phyloP scores from a whole-genome alignment of 2,888 invertebrate genomes.

The Eilema caniola region DNA sequence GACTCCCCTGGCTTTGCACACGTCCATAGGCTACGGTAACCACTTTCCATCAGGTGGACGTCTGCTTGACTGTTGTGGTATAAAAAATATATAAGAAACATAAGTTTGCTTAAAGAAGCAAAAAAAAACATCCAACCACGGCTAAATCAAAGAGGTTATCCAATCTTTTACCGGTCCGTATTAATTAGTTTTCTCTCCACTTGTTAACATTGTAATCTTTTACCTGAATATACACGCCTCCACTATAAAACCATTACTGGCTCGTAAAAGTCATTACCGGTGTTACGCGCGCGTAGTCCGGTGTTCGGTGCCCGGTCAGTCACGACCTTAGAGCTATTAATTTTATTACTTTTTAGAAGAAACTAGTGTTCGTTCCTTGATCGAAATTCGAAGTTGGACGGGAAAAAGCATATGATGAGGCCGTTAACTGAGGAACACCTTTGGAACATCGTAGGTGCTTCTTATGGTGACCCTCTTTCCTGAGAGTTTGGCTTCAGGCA shows the following conservation, averaged over 20 bases:
- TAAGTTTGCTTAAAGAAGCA: too few relatives aligned
- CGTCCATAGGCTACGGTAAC: too few relatives aligned
- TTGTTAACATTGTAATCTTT: constrained; percentile 25
- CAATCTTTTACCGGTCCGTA: constrained; percentile 9
- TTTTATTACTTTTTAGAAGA: constrained; percentile 8
- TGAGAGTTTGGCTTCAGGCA: too few relatives aligned
- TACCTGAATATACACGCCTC: constrained; percentile 28
- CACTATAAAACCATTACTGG: constrained; percentile 31
- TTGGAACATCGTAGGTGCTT: too few relatives aligned
- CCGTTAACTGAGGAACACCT: too few relatives aligned
- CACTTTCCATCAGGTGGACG: too few relatives aligned
- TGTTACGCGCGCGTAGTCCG: constrained; percentile 44
- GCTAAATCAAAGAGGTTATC: background rate
- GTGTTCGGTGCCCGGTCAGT: constrained; percentile 34
- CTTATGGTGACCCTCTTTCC: too few relatives aligned
- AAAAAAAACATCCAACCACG: background rate
- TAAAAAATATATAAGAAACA: background rate
- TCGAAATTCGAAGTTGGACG: background rate
- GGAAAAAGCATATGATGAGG: too few relatives aligned
- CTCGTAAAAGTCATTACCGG: constrained; percentile 31
- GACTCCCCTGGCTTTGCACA: too few relatives aligned
- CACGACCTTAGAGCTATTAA: constrained; percentile 19
- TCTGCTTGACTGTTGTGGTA: too few relatives aligned
- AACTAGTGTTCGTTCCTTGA: background rate
- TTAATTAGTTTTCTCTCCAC: constrained; percentile 20